Evolutionary conservation across 2,888 invertebrate species (phyloP), one percentile per base, ranked within the genome.

Genomic region (Cyclophora albipunctata): DNA sequence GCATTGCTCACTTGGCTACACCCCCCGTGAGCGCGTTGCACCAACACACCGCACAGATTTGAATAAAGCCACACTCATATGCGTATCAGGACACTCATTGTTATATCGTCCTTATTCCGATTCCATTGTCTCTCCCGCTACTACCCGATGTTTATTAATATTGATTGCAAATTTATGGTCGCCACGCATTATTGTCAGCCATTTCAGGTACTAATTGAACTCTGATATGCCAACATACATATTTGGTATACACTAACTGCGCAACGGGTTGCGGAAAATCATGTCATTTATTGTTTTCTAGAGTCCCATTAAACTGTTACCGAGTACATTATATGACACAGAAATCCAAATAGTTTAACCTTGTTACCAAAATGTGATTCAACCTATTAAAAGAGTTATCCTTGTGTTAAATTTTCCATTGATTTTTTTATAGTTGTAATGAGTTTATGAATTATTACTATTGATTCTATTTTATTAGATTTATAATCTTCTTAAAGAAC

Each of bases 1-100:
- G 83, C 87, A 84, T 78, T 87, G 87, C 82, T 85, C 87, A 85
- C 78, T 78, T 74, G 71, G 73, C 70, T 70, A 73, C 79, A 79
- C 81, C 79, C 75, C 76, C 72, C 75, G 73, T 71, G 67, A 71
- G 76, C 66, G 70, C 77, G 73, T 66, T 79, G 80, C 83, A 81
- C 67, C 73, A 64, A 62, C 58, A 63, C 70, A 66, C 69, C 49
- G 50, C 65, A 66, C 65, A 67, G 67, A 69, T 73, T 77, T 64
- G 64, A 76, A 75, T 78, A 77, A 73, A 76, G 74, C 73, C 69
- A 67, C 71, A 70, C 69, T 72, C 70, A 64, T 66, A 72, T 72
- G 75, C 74, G 69, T 75, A 75, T 75, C 74, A 75, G 72, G 72
- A 73, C 67, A 67, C 69, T 73, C 73, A 82, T 84, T 84, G 82